Evolutionary conservation across 2,797 vertebrate genomes (phyloP), one percentile per base, ranked within the genome.

Genomic region (Poeciliopsis infans): DNA sequence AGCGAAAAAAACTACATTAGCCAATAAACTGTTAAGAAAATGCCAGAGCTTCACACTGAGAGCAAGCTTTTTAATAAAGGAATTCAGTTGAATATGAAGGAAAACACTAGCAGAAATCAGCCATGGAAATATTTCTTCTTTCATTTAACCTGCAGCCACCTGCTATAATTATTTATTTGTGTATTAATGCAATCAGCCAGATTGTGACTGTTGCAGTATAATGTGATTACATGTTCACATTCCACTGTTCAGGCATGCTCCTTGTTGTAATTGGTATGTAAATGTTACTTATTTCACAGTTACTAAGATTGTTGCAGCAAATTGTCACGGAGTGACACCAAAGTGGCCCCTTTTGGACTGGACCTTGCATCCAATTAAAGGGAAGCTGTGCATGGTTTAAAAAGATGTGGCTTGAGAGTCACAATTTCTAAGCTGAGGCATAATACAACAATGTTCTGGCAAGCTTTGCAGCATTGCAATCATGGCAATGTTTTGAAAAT

Each of bases 401-500:
- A 72, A 47, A 28, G 41, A 75, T 25, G n/a, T 75, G 77, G 77
- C n/a, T 79, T 59, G 20, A 70, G 12, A 33, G 41, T 49, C 45
- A 55, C 11, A 61, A n/a, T 71, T 75, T 43, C 72, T 45, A 39
- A 25, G n/a, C 55, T 72, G 61, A 73, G 76, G 49, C 25, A 49
- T 12, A 23, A 7, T 74, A 33, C 25, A 70, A 70, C 31, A n/a
- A 16, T 43, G 59, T 66, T 81, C 71, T 12, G 28, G 8, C 81
- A 81, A 75, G 11, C 36, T 15, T 68, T 59, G 49, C 39, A 72
- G 49, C 31, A 25, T 45, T 6, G 70, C 47, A 78, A 85, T 74
- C 71, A 75, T 36, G 36, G 47, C 11, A 71, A 47, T 28, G 73
- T 66, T 78, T 76, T 72, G 12, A 74, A 55, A 78, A 76, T 16